phyloP scores from a whole-genome alignment of 2,888 invertebrate species.

The Drosophila fungiperda region DNA sequence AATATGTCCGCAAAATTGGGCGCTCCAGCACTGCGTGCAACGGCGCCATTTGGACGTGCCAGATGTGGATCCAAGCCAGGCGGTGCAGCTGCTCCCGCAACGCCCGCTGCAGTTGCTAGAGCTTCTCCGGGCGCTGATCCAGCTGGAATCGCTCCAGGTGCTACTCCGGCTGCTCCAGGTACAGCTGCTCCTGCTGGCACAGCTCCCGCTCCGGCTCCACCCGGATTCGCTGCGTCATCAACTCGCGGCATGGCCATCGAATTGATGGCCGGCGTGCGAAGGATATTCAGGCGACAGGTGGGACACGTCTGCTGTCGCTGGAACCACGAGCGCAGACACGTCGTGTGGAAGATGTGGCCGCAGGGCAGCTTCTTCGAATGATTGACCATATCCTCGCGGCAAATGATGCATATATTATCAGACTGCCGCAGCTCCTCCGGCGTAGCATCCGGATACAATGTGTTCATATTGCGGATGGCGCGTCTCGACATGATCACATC shows the following conservation, averaged over 20 bases:
- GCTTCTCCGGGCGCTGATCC: constrained; percentile 2
- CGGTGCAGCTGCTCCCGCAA: constrained; percentile 7
- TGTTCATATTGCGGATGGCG: constrained; percentile 99
- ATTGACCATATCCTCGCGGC: constrained; percentile 90
- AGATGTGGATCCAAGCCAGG: constrained; percentile 7
- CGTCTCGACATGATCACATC: constrained; percentile 98
- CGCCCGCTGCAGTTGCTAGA: constrained; percentile 22
- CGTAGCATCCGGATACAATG: constrained; percentile 98
- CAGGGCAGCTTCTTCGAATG: constrained; percentile 98
- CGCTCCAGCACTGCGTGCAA: constrained; percentile 23
- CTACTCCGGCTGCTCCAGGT: constrained; percentile 20
- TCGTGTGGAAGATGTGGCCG: constrained; percentile 99
- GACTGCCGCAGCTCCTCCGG: constrained; percentile 95
- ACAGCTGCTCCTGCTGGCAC: constrained; percentile 21
- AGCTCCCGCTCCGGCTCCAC: constrained; percentile 34
- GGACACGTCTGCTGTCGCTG: constrained; percentile 99
- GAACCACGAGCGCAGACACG: constrained; percentile 99
- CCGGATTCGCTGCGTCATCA: constrained; percentile 51
- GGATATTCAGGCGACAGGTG: constrained; percentile 96
- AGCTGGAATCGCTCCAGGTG: constrained; percentile 2
- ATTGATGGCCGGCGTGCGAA: constrained; percentile 85
- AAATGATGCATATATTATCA: constrained; percentile 99
- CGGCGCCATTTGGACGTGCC: constrained; percentile 38
- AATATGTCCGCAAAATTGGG: constrained; percentile 60
- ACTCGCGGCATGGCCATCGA: constrained; percentile 72